These are phyloP conservation scores for Agrypnia vestita DNA, from an alignment of 1,140 invertebrate genomes.

Conservation along the genomic window DNA sequence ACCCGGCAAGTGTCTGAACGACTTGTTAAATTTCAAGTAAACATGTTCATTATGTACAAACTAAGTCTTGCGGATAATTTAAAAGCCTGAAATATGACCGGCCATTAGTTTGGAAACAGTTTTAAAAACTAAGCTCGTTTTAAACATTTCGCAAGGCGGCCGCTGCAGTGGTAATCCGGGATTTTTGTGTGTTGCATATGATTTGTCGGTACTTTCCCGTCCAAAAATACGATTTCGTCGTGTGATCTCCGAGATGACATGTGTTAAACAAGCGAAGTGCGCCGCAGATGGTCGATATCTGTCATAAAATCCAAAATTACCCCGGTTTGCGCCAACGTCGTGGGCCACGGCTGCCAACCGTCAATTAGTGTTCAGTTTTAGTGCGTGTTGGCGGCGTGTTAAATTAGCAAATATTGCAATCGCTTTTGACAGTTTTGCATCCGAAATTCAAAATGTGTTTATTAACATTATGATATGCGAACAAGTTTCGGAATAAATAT, in stretches of 20 bases:
- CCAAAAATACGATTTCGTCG: constrained; percentile 43
- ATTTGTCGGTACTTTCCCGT: constrained; percentile 19
- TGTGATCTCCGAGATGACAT: constrained; percentile 52
- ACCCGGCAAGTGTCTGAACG: no score
- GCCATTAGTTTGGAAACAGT: no score
- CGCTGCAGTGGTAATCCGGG: constrained; percentile 7
- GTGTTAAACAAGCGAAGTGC: constrained; percentile 57
- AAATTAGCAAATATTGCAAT: constrained; percentile 52
- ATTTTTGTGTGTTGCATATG: constrained; percentile 17
- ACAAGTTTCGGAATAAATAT: no score
- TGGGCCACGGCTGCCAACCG: constrained; percentile 23
- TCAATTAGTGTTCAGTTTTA: constrained; percentile 56
- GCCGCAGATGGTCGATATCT: constrained; percentile 58
- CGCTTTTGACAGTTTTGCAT: constrained; percentile 36
- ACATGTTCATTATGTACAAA: no score
- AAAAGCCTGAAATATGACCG: no score
- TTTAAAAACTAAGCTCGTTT: no score
- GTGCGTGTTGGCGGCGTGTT: constrained; percentile 53
- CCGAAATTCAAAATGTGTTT: constrained; percentile 5
- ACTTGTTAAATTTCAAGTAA: no score
- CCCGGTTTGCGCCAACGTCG: constrained; percentile 25
- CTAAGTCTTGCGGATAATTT: no score
- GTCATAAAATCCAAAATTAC: constrained; percentile 51
- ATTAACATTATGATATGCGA: neutral
- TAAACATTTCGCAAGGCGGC: no score